Evolutionary conservation across 2,113 vertebrate genomes (phyloP), one percentile per base, ranked within the genome.

Genomic region (Engraulis encrasicolus): DNA sequence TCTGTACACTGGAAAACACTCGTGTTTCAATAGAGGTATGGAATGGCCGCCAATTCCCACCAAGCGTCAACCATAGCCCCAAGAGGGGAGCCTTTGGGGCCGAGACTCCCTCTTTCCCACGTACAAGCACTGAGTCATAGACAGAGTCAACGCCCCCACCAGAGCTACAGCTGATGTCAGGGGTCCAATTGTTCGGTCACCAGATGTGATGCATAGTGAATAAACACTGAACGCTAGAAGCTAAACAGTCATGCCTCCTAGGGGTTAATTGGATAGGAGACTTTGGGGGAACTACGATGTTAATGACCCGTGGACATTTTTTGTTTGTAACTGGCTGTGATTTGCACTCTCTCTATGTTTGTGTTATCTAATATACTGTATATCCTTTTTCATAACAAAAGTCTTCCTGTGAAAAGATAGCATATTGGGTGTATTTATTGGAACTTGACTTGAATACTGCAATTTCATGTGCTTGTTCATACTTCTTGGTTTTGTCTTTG

Each of bases 21-120:
- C 37, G 52, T 45, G n/a, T 77, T 81, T 37, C 85, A 85, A 58
- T n/a, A n/a, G n/a, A n/a, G n/a, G n/a, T n/a, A n/a, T 27, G 14
- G 79, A 78, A 52, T 15, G 58, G 7, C 58, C 31, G 23, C 18
- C 36, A 79, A 37, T 79, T 78, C 38, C 50, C 50, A n/a, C 50
- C 58, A 66, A n/a, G n/a, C 58, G 31, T 23, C 58, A 27, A 66
- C n/a, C n/a, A 66, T 14, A 15, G 58, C 58, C 87, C 78, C 82
- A 78, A 34, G 81, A 83, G 84, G 45, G 81, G 49, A 79, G n/a
- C 84, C 48, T 78, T 45, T 34, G 27, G 58, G 80, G 45, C 45
- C 78, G n/a, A 36, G 77, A 83, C 85, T 88, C n/a, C 85, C 85
- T 82, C 82, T 88, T 91, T 92, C 82, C 80, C 85, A 89, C 83